A percentile compares a stretch with the other conserved stretches of the same genome.
Evolutionary conservation across 1,140 invertebrate species (phyloP).

Genomic region (Drosophila orena): DNA sequence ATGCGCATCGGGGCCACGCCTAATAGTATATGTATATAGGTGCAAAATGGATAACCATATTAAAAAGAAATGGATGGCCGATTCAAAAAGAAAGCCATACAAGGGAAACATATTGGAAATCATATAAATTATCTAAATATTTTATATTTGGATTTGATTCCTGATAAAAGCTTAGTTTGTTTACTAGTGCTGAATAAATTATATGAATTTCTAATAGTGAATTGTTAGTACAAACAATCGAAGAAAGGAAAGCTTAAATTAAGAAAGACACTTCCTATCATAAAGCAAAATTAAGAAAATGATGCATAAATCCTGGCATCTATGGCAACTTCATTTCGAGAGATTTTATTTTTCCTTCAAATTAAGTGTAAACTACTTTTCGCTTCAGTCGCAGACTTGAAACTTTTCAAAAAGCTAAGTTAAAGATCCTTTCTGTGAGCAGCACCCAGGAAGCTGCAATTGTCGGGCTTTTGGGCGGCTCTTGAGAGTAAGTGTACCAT

Average conservation of each 20-base stretch:
- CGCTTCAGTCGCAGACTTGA: constrained; percentile 4
- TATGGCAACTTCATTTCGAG: no score
- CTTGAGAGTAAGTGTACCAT: constrained; percentile 38
- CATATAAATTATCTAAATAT: no score
- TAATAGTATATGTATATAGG: constrained; percentile 24
- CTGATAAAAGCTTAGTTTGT: no score
- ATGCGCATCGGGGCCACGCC: constrained; percentile 39
- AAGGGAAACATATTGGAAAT: constrained; percentile 1
- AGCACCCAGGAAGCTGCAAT: constrained; percentile 22
- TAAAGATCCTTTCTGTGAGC: background rate
- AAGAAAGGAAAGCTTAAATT: no score
- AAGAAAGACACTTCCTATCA: no score
- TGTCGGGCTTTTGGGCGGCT: constrained; percentile 18
- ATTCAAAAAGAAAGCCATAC: constrained; percentile 1
- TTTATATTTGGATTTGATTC: no score
- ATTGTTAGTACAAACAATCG: no score
- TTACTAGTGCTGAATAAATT: no score
- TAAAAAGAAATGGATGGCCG: constrained; percentile 32
- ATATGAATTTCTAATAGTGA: no score
- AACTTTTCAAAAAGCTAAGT: constrained; percentile 28
- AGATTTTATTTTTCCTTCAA: background rate
- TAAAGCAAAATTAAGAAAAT: no score
- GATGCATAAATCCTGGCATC: no score
- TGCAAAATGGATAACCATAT: constrained; percentile 45
- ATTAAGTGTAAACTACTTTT: no score